These are phyloP conservation scores for Syngnathus scovelli DNA, from an alignment of 2,113 vertebrate genomes.

Conservation along the genomic window DNA sequence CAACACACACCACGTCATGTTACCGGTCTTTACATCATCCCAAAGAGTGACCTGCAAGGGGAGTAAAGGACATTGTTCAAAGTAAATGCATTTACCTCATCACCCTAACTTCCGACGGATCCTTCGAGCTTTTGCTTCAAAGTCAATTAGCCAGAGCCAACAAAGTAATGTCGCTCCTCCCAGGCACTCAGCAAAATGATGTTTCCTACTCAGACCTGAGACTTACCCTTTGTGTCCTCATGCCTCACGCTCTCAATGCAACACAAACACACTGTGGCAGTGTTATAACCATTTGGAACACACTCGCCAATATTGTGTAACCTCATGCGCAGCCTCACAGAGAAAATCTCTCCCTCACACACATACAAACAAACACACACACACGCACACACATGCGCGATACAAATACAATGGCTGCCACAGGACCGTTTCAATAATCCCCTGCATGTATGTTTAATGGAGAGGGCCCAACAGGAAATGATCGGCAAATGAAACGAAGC, in stretches of 20 bases:
- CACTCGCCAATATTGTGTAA: background rate
- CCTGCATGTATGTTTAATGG: constrained; percentile 91
- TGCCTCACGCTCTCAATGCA: constrained; percentile 45
- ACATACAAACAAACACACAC: background rate
- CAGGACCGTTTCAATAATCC: constrained; percentile 72
- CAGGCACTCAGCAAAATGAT: constrained; percentile 60
- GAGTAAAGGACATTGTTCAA: constrained; percentile 53
- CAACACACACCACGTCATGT: constrained; percentile 20
- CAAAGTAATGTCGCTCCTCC: constrained; percentile 58
- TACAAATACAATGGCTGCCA: constrained; percentile 76
- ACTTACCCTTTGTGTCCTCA: constrained; percentile 43
- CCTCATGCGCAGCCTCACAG: background rate
- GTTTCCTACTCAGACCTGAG: constrained; percentile 53
- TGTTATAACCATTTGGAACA: constrained; percentile 9
- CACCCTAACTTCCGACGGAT: constrained; percentile 49
- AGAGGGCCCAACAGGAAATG: constrained; percentile 87
- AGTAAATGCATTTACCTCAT: constrained; percentile 49
- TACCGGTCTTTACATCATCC: constrained; percentile 30
- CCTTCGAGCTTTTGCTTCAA: constrained; percentile 51
- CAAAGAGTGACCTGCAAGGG: constrained; percentile 36
- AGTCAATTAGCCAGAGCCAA: constrained; percentile 56
- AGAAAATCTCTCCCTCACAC: background rate
- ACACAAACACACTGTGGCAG: constrained; percentile 48
- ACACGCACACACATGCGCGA: constrained; percentile 48
- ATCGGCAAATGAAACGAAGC: constrained; percentile 86